Base-by-base conservation (phyloP, 2,888 invertebrate species). In the Drosophila greeni region DNA sequence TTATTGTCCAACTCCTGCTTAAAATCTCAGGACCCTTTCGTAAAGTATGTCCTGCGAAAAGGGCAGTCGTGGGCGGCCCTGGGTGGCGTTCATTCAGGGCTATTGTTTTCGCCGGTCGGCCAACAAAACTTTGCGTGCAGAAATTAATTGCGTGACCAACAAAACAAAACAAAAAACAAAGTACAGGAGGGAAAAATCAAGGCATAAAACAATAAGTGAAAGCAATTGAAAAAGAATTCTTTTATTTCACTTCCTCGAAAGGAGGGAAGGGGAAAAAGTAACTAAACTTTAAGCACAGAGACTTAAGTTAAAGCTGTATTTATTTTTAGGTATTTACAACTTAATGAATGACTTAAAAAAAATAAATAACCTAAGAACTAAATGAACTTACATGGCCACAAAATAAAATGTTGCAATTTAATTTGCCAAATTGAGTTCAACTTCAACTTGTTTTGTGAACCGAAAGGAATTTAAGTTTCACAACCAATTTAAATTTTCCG, bases 131-230 rank as follows among this genome's bases (percentile, higher is more conserved):
- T 78, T 73, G 82, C 82, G 82, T 81, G 78, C 82, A 73, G 78
- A 68, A 81, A 79, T 83, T 83, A 79, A 83, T 79, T 79, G 78
- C 78, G 78, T 79, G 78, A 81, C 82, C 78, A 78, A 81, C 75
- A 67, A 70, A 64, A 83, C 61, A 62, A 62, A 61, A 62, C 65
- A 64, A 64, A 64, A 42, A 64, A 66, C 53, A 70, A n/a, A n/a
- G n/a, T n/a, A n/a, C n/a, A n/a, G n/a, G 58, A 16, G n/a, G 24
- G 33, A 48, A 48, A 61, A 64, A 61, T 61, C 64, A 61, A 34
- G 20, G 64, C 61, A 42, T 23, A 49, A 42, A 61, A 61, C 48
- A 61, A 61, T 48, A 61, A 61, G 61, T 48, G 62, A 61, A 61
- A 61, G 48, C 62, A 61, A 61, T 61, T 61, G 47, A 60, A 60